Evolutionary conservation across 2,113 vertebrate species (phyloP).

Genomic region (Channa argus): DNA sequence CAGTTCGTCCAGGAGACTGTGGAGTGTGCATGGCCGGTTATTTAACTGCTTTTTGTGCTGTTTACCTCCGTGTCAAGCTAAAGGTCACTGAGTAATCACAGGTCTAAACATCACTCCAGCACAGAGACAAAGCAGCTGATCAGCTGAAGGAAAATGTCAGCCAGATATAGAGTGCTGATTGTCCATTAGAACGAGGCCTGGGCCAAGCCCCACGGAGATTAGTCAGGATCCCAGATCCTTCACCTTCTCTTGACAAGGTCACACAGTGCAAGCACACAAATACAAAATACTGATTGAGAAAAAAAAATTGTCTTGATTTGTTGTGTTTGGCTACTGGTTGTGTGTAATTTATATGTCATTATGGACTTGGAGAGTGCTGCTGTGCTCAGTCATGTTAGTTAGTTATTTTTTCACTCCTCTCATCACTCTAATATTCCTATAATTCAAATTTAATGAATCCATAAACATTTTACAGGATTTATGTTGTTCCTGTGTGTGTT

Average conservation of each 20-base stretch:
- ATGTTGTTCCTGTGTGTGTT: neutral
- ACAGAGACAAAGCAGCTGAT: slow-evolving; percentile 72
- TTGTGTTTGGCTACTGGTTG: neutral
- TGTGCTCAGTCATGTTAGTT: neutral
- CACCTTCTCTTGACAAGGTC: slow-evolving; percentile 58
- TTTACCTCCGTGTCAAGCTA: slow-evolving; percentile 64
- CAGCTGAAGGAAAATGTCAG: slow-evolving; percentile 79
- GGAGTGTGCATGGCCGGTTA: slow-evolving; percentile 26
- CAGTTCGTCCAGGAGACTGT: slow-evolving; percentile 16
- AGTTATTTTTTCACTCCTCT: neutral
- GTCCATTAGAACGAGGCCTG: slow-evolving; percentile 69
- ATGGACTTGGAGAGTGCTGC: neutral
- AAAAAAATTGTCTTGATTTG: neutral
- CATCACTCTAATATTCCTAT: neutral
- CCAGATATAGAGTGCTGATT: slow-evolving; percentile 75
- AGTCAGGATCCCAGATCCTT: slow-evolving; percentile 31
- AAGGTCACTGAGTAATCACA: slow-evolving; percentile 80
- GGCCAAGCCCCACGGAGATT: slow-evolving; percentile 63
- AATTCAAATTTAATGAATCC: neutral
- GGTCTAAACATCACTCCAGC: slow-evolving; percentile 68
- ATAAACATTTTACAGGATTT: no score
- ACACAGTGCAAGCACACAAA: slow-evolving; percentile 41
- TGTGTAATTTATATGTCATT: neutral
- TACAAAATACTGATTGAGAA: slow-evolving; percentile 2
- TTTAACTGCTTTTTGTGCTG: slow-evolving; percentile 61